These are phyloP conservation scores for Spongia lamella DNA, from an alignment of 37 sponge, comb jelly and placozoan species.

Conservation along the genomic window DNA sequence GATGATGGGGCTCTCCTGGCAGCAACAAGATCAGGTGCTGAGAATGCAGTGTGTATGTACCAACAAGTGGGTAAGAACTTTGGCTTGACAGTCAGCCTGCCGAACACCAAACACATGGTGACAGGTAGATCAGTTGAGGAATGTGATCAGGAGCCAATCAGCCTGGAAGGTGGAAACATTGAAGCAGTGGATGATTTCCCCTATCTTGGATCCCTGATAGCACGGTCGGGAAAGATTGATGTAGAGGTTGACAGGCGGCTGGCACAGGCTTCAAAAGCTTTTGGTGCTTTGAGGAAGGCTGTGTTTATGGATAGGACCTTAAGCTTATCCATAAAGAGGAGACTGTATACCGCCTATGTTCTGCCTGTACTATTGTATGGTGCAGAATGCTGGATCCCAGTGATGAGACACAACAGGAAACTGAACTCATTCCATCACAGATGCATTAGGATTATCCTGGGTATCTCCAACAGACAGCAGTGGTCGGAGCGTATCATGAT, in stretches of 20 bases:
- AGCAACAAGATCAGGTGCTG: slow-evolving; percentile 1
- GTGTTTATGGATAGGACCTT: too few species aligned
- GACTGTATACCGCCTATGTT: slow-evolving; percentile 18
- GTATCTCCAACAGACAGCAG: slow-evolving; percentile 17
- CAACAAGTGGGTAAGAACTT: slow-evolving; percentile 1
- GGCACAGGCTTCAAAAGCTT: slow-evolving; percentile 29
- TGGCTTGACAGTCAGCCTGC: slow-evolving; percentile 14
- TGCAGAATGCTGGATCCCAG: slow-evolving; percentile 28
- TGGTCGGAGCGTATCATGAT: slow-evolving; percentile 23
- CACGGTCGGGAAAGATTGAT: slow-evolving; percentile 15
- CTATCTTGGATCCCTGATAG: slow-evolving; percentile 4
- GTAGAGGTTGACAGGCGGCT: slow-evolving; percentile 13
- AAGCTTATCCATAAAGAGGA: too few species aligned
- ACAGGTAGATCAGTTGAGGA: slow-evolving; percentile 17
- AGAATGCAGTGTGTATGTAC: slow-evolving; percentile 1
- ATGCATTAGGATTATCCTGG: slow-evolving; percentile 29
- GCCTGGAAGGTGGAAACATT: neutral
- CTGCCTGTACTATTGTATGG: slow-evolving; percentile 27
- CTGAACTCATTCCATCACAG: slow-evolving; percentile 44
- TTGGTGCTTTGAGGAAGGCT: too few species aligned
- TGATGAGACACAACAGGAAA: neutral
- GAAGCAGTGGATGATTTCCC: slow-evolving; percentile 17
- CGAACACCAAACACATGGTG: slow-evolving; percentile 20
- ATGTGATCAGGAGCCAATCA: neutral
- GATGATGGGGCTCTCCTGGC: slow-evolving; percentile 35